Base-by-base conservation (phyloP, 2,113 vertebrate species). In the Planiliza haematocheilus region DNA sequence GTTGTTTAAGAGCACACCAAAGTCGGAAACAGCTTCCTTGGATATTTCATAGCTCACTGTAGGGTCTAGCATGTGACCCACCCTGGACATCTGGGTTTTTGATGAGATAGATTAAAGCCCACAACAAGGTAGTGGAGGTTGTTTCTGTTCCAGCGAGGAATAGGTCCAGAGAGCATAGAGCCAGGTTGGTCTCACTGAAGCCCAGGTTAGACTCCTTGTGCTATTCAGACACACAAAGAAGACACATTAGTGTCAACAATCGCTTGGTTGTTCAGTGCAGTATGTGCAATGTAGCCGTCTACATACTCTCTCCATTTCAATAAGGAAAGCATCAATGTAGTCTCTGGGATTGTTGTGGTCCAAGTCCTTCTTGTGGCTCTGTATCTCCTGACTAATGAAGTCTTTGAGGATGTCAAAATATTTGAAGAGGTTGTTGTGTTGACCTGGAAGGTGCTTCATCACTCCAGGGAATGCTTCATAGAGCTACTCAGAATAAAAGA, bases 111-210 rank as follows among this genome's bases (percentile, higher is more conserved):
- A 97, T 85, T 36, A 95, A 79, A 3, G 93, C 91, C 96, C 96
- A 97, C 55, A 94, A 94, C 69, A 98, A 73, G 0, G 96, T 96
- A 2, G 94, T 94, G 3, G 95, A 90, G 0, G 94, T 95, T n/a
- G 96, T 96, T 84, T 97, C 96, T 0, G 95, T 96, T 7, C 96
- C 96, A 0, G 96, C 97, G 78, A 96, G 82, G 70, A 97, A 93
- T 53, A 97, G 85, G 87, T 98, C 96, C 1, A 95, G 74, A 14
- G 90, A 87, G 52, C 95, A 95, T 46, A 94, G 76, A 7, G 95
- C 81, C 52, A 95, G 30, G 60, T 96, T 95, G 34, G 77, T 86
- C 42, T 97, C 94, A 0, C 87, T 87, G 71, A 94, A 96, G 13
- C 84, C 91, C 2, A 74, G 59, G 7, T 16, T 4, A 8, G 56